Base-by-base conservation (phyloP, 2,113 vertebrate genomes). In the Hemibagrus wyckioides region DNA sequence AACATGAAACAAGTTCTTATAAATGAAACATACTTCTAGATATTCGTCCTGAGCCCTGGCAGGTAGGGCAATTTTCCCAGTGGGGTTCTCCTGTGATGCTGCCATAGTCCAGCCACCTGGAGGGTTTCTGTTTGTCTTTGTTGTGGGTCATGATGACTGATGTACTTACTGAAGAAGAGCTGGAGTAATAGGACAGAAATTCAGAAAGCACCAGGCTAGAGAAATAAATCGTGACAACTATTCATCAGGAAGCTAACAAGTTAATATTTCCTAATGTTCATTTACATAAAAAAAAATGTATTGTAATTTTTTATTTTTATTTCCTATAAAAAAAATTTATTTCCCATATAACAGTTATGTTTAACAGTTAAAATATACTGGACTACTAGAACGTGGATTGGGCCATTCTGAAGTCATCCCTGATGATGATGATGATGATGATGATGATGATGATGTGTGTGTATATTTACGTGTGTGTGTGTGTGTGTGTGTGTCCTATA, bases 1-100 rank as follows among this genome's bases (percentile, higher is more conserved):
- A 80, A 57, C 48, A 50, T n/a, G n/a, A n/a, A n/a, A n/a, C n/a
- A 39, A 57, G 4, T 33, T 28, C 44, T 15, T 14, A 39, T 1
- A 6, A 21, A 44, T 5, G 21, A 83, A 36, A 85, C 86, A 2
- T 56, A 95, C 97, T 96, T 94, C 91, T 90, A 3, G 96, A 96
- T 83, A 98, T 96, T 30, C 94, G 92, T 6, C 97, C 97, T 0
- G 91, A 97, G 80, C 97, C 97, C 0, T 93, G 94, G 84, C 97
- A 97, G 0, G 97, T 97, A 5, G 96, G 97, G 77, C 97, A 98
- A 67, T 39, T 88, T 44, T 92, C 89, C 0, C 83, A 88, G 0
- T 87, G 1, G 0, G 30, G 5, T 82, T 30, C 59, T 3, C 65
- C 89, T 5, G 36, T 89, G 1, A 92, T 82, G 83, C 80, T 54